Percentiles rank a stretch among this genome's conserved stretches.
Evolutionary conservation across 2,113 vertebrate species (phyloP).

Genomic region (Grammomys surdaster): DNA sequence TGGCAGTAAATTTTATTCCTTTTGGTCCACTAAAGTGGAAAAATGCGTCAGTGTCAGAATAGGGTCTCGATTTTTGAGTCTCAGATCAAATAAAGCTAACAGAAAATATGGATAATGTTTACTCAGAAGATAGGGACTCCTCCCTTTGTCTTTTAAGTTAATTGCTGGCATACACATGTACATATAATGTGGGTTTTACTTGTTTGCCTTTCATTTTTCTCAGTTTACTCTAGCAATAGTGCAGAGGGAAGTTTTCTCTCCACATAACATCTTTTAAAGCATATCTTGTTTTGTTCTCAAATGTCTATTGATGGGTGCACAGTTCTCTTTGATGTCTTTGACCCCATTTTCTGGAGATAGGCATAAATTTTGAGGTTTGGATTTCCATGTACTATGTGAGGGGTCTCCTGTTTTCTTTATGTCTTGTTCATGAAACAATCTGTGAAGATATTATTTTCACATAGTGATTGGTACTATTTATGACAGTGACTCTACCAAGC

Average conservation of each 20-base stretch:
- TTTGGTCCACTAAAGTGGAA: not conserved
- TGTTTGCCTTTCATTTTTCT: constrained; percentile 57
- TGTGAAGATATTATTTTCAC: constrained; percentile 28
- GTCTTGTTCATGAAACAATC: not conserved
- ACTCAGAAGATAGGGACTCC: not conserved
- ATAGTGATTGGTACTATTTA: constrained; percentile 1
- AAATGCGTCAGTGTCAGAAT: constrained; percentile 31
- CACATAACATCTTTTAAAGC: not conserved
- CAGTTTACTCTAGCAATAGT: not conserved
- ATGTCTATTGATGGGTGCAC: not conserved
- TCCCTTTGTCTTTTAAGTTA: constrained; percentile 55
- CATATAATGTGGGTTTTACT: not conserved
- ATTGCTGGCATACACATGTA: not conserved
- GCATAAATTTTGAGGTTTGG: not conserved
- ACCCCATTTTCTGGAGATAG: constrained; percentile 19
- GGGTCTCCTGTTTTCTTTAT: not conserved
- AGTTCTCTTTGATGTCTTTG: constrained; percentile 31
- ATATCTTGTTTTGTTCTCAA: constrained; percentile 34
- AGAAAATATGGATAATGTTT: constrained; percentile 40
- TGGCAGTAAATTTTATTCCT: constrained; percentile 47
- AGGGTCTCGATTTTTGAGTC: constrained; percentile 56
- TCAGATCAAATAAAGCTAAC: constrained; percentile 49
- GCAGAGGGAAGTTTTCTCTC: not conserved
- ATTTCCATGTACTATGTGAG: not conserved
- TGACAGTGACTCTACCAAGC: not conserved